phyloP scores from a whole-genome alignment of 2,888 invertebrate genomes.

The Periphyllus acericola region DNA sequence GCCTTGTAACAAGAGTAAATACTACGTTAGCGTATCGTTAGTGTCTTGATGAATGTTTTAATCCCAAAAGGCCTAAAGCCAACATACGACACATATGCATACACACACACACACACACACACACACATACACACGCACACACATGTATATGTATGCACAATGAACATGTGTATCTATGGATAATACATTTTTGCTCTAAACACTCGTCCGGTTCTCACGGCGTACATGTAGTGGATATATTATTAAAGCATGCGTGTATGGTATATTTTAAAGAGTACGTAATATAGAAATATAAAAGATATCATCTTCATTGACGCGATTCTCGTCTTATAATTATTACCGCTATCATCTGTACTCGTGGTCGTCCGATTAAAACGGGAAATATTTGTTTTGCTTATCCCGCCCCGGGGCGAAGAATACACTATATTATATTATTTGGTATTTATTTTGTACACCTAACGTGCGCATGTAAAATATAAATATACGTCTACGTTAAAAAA shows the following conservation, averaged over 20 bases:
- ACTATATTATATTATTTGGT: not conserved
- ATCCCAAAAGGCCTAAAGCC: slow-evolving; percentile 15
- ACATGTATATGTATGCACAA: too few relatives aligned
- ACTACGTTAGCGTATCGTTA: not conserved
- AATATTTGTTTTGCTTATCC: slow-evolving; percentile 39
- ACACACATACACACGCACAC: too few relatives aligned
- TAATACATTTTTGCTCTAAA: not conserved
- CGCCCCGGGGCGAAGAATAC: not conserved
- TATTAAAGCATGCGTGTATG: not conserved
- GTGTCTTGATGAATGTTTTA: not conserved
- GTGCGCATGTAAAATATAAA: too few relatives aligned
- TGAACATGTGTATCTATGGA: too few relatives aligned
- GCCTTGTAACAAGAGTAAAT: not conserved
- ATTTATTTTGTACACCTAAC: too few relatives aligned
- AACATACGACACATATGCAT: not conserved
- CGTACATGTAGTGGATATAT: not conserved
- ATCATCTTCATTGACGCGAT: not conserved
- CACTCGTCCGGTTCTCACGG: not conserved
- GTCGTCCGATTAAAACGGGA: not conserved
- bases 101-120: not conserved
- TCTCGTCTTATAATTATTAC: slow-evolving; percentile 15
- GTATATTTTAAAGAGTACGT: not conserved
- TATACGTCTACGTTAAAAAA: too few relatives aligned
- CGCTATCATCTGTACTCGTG: not conserved
- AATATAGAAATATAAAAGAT: not conserved